A percentile compares a stretch with the other conserved stretches of the same genome.
Evolutionary conservation across 92 coral and sea anemone genomes (phyloP).

Genomic region (Porites cylindrica): DNA sequence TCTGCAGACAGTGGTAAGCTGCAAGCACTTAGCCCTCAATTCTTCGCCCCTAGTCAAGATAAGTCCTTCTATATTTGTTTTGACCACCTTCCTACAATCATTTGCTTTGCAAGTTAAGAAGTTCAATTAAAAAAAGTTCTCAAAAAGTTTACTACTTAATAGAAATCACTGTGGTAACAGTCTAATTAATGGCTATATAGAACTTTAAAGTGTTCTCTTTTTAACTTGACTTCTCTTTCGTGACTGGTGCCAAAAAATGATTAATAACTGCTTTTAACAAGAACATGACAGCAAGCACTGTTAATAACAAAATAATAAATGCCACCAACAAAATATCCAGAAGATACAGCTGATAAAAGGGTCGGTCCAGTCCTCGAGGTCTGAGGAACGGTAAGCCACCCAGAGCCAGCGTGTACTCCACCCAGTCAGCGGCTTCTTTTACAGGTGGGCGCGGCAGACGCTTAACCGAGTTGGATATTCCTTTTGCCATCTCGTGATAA

Average conservation of each 20-base stretch:
- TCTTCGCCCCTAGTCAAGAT: no score
- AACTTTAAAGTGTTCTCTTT: background rate
- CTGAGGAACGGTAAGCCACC: constrained; percentile 61
- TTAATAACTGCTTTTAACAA: constrained; percentile 2
- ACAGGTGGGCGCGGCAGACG: constrained; percentile 54
- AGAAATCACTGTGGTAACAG: background rate
- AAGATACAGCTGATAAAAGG: constrained; percentile 60
- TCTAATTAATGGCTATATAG: background rate
- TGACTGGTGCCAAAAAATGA: background rate
- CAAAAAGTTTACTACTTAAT: background rate
- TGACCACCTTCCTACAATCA: no score
- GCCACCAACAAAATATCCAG: constrained; percentile 46
- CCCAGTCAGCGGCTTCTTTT: constrained; percentile 64
- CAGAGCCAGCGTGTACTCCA: constrained; percentile 59
- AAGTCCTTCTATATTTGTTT: no score
- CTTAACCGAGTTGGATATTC: constrained; percentile 43
- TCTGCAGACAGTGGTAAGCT: no score
- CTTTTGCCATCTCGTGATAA: constrained; percentile 40
- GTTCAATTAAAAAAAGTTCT: background rate
- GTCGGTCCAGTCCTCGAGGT: constrained; percentile 48
- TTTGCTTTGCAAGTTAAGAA: no score
- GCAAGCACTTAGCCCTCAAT: no score
- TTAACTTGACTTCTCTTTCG: constrained; percentile 32
- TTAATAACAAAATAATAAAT: constrained; percentile 4
- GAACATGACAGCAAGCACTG: background rate